Base-by-base conservation (phyloP, 2,888 invertebrate genomes). In the Punctoribates punctum region DNA sequence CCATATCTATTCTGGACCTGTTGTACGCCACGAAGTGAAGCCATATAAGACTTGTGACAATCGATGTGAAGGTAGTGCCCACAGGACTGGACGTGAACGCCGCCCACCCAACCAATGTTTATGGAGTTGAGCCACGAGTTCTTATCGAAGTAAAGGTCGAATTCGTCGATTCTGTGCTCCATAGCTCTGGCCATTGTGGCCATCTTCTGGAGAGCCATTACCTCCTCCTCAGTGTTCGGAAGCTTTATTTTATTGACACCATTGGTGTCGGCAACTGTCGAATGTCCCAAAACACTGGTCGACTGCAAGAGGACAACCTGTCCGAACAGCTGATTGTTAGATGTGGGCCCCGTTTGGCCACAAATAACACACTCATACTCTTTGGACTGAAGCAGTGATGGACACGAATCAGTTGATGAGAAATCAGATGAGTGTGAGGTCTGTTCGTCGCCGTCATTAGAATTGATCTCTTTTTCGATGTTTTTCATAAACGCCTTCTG, bases 351-450 rank as follows among this genome's bases (percentile, higher is more conserved):
- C 78, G 92, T 92, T 83, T 93, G 92, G 86, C 92, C 94, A 85
- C 97, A 97, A 81, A 97, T 97, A 79, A 94, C 95, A 86, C 97
- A 97, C 85, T 95, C 93, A 85, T 94, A 96, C 84, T 93, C 92
- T 78, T 88, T 79, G n/a, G 75, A 46, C 57, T 75, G 38, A 11
- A 73, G 54, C 29, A 62, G 42, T 54, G 65, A 46, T 8, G 23
- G 20, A 29, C 48, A 27, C 9, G 42, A 57, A 34, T 27, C 57
- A 25, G 57, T 8, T 0, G 74, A 74, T 17, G 73, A 73, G 6
- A 11, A 23, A 11, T 17, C 62, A 11, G 62, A 62, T 20, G 46
- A 48, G 2, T 73, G 34, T 9, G 17, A 9, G 1, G 51, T 27
- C n/a, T 73, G 51, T 29, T 73, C 54, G 17, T 54, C 51, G 20